Base-by-base conservation (phyloP, 1,140 invertebrate species). In the Drosophila mojavensis region DNA sequence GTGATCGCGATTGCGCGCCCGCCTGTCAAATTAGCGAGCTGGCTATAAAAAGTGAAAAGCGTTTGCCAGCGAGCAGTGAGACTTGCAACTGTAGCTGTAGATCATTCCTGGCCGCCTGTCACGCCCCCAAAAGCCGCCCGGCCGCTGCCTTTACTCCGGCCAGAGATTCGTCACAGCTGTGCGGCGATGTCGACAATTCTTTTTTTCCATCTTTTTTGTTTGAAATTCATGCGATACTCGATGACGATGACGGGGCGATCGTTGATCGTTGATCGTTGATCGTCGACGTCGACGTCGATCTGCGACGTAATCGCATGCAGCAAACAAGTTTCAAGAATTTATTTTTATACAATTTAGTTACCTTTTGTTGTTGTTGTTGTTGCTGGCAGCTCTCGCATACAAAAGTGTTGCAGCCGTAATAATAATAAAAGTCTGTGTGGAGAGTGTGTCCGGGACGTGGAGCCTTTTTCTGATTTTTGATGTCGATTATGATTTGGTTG, bases 41-140 rank as follows among this genome's bases (percentile, higher is more conserved):
- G 67, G 83, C 84, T 81, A 82, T 86, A 85, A 86, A 86, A 86
- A 86, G 83, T 88, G 83, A 86, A 86, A 86, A 86, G 83, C 79
- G 74, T 73, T 77, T 77, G 66, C 36, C 56, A 41, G 73, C 58
- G 61, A 36, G 61, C 53, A 62, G 59, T 48, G 59, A 11, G 43
- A 33, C 73, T 61, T 60, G 79, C 61, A 68, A 62, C 54, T 64
- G 20, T 24, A 78, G 79, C 50, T 68, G 47, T 20, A 54, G 30
- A 26, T 63, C 58, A 36, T 54, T 50, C 50, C 50, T 70, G 15
- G 47, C 30, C 33, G 15, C n/a, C 17, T 63, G 20, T 33, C 60
- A 47, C 24, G 50, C 75, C 65, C 64, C 70, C 17, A 15, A 17
- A 15, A 3, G 78, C 75, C 81, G 65, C 20, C 50, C 75, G 63